These are phyloP conservation scores for Pimephales promelas DNA, from an alignment of 2,113 vertebrate species.

Conservation along the genomic window DNA sequence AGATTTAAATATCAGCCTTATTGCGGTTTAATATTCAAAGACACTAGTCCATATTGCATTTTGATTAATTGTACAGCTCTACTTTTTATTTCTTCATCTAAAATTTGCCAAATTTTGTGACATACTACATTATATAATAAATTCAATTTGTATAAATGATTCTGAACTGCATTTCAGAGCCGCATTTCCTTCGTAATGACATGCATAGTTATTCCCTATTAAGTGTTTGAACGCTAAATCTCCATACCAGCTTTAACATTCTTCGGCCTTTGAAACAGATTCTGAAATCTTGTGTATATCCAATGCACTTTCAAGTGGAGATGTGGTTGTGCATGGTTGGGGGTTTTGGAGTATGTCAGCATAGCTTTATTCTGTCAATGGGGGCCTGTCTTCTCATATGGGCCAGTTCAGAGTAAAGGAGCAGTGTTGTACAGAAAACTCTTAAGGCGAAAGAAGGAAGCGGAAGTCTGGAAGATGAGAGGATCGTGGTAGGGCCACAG, in stretches of 20 bases:
- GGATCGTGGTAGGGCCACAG: conserved; percentile 3
- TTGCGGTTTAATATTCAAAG: too few species aligned
- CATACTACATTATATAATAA: too few species aligned
- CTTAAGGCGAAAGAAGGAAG: conserved; percentile 26
- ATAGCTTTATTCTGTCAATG: conserved; percentile 35
- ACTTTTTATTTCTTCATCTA: too few species aligned
- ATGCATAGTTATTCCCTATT: conserved; percentile 8
- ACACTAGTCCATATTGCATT: too few species aligned
- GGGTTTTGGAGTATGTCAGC: conserved; percentile 41
- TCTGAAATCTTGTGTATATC: conserved; percentile 36
- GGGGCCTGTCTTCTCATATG: conserved; percentile 9
- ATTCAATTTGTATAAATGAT: background rate
- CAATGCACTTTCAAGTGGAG: conserved; percentile 46
- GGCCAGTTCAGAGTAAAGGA: background rate
- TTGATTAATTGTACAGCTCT: too few species aligned
- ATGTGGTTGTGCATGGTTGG: conserved; percentile 19
- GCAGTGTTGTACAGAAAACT: conserved; percentile 15
- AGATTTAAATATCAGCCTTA: too few species aligned
- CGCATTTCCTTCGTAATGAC: background rate
- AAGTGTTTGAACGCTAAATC: background rate
- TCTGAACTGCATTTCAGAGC: background rate
- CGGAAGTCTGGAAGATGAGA: conserved; percentile 26
- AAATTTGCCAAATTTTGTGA: too few species aligned
- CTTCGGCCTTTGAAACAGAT: conserved; percentile 34
- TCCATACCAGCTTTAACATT: conserved; percentile 20